A percentile compares a stretch with the other conserved stretches of the same genome.
Conservation (phyloP, 2,797 vertebrate species). For the Pterois miles region DNA sequence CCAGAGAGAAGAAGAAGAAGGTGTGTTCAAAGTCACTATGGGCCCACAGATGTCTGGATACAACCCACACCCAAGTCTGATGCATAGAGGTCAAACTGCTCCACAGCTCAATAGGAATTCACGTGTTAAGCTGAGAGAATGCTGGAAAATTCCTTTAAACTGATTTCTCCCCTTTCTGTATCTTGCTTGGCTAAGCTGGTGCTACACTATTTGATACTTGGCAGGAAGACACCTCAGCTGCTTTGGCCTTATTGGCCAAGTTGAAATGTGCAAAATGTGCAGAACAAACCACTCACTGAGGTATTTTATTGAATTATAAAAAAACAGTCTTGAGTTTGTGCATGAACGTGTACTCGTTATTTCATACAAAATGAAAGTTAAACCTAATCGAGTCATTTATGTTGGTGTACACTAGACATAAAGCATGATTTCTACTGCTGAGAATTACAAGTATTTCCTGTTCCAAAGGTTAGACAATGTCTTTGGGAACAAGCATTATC, state of each 20-base stretch:
- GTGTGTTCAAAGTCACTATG: constrained; percentile 37
- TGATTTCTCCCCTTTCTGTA: not conserved
- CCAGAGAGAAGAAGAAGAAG: constrained; percentile 29
- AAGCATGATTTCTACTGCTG: constrained; percentile 16
- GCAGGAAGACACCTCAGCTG: constrained; percentile 12
- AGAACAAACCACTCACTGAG: constrained; percentile 8
- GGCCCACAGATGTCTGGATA: constrained; percentile 43
- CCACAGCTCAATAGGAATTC: constrained; percentile 32
- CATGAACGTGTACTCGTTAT: constrained; percentile 7
- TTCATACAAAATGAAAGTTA: not conserved
- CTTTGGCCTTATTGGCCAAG: constrained; percentile 1
- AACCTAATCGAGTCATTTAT: not conserved
- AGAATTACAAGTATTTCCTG: constrained; percentile 27
- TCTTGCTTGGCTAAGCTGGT: constrained; percentile 2
- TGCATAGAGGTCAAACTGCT: constrained; percentile 43
- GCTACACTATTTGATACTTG: not conserved
- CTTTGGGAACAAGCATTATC: constrained; percentile 18
- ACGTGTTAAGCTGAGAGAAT: constrained; percentile 50
- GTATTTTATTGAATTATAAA: constrained; percentile 14
- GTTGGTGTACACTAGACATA: not conserved
- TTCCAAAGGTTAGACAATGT: constrained; percentile 2
- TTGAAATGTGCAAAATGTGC: constrained; percentile 16
- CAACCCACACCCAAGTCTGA: constrained; percentile 48
- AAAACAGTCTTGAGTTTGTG: not conserved
- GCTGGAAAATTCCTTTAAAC: constrained; percentile 18